These are phyloP conservation scores for Phrynocephalus versicolor DNA, from an alignment of 2,113 vertebrate genomes.

Conservation along the genomic window DNA sequence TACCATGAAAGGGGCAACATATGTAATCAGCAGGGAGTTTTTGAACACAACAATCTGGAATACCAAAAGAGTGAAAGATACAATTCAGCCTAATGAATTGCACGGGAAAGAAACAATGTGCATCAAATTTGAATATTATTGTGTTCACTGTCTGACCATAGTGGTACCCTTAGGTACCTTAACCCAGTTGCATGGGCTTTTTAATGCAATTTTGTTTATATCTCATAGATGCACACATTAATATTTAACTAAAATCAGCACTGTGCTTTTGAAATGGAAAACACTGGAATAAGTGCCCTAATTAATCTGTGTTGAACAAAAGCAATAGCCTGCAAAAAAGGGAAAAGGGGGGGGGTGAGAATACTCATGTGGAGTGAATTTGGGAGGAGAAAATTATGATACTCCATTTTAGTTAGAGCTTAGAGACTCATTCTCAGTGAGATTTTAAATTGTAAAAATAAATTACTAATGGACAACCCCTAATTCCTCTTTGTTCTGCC, in stretches of 20 bases:
- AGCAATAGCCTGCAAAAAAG: background rate
- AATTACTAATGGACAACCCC: background rate
- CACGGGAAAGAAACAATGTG: conserved; percentile 14
- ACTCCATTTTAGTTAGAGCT: conserved; percentile 10
- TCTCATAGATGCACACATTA: background rate
- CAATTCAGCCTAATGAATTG: background rate
- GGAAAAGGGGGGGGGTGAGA: background rate
- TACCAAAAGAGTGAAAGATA: background rate
- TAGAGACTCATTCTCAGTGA: background rate
- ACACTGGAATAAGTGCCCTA: conserved; percentile 15
- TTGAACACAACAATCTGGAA: background rate
- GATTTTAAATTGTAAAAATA: background rate
- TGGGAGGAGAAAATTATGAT: background rate
- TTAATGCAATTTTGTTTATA: conserved; percentile 4
- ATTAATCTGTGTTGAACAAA: conserved; percentile 31
- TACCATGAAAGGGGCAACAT: background rate
- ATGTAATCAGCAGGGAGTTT: background rate
- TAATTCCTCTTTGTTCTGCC: background rate
- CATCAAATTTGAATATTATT: background rate
- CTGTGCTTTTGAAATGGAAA: conserved; percentile 45
- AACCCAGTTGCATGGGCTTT: background rate
- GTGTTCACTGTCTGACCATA: background rate
- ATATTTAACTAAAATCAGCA: conserved; percentile 26
- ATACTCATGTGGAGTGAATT: no score
- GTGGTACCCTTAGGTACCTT: background rate